Conservation (phyloP, 2,113 vertebrate genomes). For the Melozone crissalis region DNA sequence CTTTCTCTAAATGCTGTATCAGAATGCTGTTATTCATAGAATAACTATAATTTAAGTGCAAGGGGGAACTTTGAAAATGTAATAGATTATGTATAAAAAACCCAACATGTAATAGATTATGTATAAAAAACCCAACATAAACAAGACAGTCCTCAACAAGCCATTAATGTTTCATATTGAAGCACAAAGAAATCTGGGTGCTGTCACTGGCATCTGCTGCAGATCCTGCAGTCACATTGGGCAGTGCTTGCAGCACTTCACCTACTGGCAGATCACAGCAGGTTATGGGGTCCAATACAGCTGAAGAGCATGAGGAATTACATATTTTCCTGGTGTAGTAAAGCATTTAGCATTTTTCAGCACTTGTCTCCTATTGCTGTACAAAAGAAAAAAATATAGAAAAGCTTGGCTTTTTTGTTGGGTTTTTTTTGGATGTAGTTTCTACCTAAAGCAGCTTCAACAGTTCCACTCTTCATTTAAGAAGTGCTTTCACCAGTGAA, state of each 20-base stretch:
- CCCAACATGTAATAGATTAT: background rate
- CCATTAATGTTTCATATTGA: background rate
- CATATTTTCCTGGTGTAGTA: background rate
- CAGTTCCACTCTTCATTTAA: background rate
- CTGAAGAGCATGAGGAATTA: background rate
- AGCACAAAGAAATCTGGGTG: background rate
- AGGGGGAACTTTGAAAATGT: background rate
- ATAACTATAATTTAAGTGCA: background rate
- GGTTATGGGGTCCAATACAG: background rate
- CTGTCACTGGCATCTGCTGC: background rate
- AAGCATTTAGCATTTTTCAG: background rate
- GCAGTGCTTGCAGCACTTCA: background rate
- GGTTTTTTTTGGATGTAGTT: background rate
- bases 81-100: background rate
- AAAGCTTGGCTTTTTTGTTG: background rate
- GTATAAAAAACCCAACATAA: rapidly evolving
- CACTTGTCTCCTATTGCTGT: background rate
- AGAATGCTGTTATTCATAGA: background rate
- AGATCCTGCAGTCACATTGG: background rate
- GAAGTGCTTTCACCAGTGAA: background rate
- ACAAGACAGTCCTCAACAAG: background rate
- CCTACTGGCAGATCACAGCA: background rate
- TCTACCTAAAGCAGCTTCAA: background rate
- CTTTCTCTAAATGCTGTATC: background rate
- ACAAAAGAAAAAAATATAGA: background rate